A percentile compares a stretch with the other conserved stretches of the same genome.
phyloP scores from a whole-genome alignment of 1,140 invertebrate genomes.

The Phocides pigmalion region DNA sequence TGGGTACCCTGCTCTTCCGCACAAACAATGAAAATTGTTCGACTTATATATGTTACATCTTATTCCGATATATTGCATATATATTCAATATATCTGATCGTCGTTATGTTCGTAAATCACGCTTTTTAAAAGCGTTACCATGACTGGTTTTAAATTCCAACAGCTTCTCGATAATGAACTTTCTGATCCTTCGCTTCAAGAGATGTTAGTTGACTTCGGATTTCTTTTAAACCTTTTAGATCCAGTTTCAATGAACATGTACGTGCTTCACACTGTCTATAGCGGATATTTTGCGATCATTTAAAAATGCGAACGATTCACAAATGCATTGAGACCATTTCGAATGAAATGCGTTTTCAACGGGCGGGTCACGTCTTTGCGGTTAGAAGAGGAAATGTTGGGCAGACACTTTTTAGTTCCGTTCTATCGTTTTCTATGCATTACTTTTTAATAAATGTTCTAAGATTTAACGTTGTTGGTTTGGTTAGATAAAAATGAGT shows the following conservation, averaged over 20 bases:
- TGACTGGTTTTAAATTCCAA: too few relatives aligned
- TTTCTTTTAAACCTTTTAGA: slow-evolving; percentile 22
- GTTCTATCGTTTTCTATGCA: slow-evolving; percentile 28
- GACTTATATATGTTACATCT: too few relatives aligned
- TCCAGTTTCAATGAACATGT: slow-evolving; percentile 38
- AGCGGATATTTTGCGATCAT: slow-evolving; percentile 58
- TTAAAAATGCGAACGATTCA: slow-evolving; percentile 63
- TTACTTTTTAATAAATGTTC: too few relatives aligned
- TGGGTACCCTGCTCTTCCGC: too few relatives aligned
- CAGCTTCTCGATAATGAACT: slow-evolving; percentile 28
- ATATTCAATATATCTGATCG: too few relatives aligned
- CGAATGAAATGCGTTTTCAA: slow-evolving; percentile 73
- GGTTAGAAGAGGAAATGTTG: slow-evolving; percentile 21
- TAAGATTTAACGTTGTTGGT: too few relatives aligned
- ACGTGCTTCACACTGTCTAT: slow-evolving; percentile 42
- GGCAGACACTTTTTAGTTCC: slow-evolving; percentile 38
- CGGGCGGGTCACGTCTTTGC: slow-evolving; percentile 47
- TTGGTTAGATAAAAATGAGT: too few relatives aligned
- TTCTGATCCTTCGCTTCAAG: slow-evolving; percentile 13
- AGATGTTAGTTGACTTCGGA: slow-evolving; percentile 13
- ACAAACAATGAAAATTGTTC: too few relatives aligned
- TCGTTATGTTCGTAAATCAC: too few relatives aligned
- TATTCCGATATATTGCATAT: too few relatives aligned
- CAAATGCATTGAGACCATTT: slow-evolving; percentile 56
- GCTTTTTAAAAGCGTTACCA: too few relatives aligned